These are phyloP conservation scores for Agriopis leucophaearia DNA, from an alignment of 2,888 invertebrate genomes.

Conservation along the genomic window DNA sequence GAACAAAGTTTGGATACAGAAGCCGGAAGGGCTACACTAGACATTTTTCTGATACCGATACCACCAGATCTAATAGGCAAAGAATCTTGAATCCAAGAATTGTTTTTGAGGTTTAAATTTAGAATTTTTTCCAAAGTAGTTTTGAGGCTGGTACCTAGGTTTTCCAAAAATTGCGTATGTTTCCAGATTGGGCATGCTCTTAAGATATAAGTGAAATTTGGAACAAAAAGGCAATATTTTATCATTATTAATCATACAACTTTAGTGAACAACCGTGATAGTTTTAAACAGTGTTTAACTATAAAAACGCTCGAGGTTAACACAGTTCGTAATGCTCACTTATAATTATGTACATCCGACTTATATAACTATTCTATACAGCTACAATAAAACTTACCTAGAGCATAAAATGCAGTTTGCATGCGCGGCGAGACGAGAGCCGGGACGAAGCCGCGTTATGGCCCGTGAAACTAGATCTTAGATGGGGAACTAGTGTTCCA, in stretches of 20 bases:
- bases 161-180: neutral
- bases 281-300: too few species aligned
- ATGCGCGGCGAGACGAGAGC: slow-evolving; percentile 37
- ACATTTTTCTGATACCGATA: neutral
- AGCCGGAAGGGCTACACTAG: neutral
- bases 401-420: slow-evolving; percentile 46
- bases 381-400: neutral
- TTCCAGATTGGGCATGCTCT: neutral
- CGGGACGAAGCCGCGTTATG: slow-evolving; percentile 56
- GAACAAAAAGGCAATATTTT: too few species aligned
- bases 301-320: neutral
- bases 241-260: too few species aligned
- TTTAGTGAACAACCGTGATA: too few species aligned
- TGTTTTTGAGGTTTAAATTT: neutral
- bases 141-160: neutral
- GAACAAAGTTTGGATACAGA: too few species aligned
- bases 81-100: neutral
- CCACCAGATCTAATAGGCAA: neutral
- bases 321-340: too few species aligned
- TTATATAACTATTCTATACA: neutral
- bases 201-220: neutral
- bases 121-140: neutral
- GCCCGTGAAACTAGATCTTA: slow-evolving; percentile 67
- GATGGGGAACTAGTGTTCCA: slow-evolving; percentile 41
- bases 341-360: neutral